Evolutionary conservation across 2,797 vertebrate genomes (phyloP).

Genomic region (Novumbra hubbsi): DNA sequence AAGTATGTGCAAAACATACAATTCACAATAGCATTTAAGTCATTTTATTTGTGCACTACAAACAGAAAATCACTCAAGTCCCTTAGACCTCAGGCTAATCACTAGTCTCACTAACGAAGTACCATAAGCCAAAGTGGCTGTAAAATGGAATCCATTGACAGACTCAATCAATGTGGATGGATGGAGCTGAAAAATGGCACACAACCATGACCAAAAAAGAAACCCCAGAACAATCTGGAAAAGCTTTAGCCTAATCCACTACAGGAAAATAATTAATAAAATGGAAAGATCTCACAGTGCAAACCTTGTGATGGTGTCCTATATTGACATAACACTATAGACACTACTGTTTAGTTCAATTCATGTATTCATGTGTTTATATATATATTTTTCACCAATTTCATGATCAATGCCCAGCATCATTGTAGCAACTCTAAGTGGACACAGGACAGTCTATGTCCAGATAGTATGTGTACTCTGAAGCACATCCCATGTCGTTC

Average conservation of each 20-base stretch:
- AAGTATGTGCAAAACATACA: background rate
- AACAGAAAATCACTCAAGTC: slow-evolving; percentile 17
- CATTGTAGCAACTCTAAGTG: too few species aligned
- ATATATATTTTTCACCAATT: too few species aligned
- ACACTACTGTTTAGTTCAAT: background rate
- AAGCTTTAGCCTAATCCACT: slow-evolving; percentile 5
- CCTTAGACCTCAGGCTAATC: background rate
- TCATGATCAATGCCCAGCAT: too few species aligned
- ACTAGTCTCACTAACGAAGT: slow-evolving; percentile 8
- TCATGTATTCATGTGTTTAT: too few species aligned
- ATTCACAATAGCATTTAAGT: background rate
- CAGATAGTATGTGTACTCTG: too few species aligned
- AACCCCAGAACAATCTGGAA: background rate
- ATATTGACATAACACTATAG: background rate
- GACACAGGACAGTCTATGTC: too few species aligned
- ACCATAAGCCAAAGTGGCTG: slow-evolving; percentile 29
- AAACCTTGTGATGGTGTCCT: background rate
- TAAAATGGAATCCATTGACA: slow-evolving; percentile 31
- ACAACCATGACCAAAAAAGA: slow-evolving; percentile 9
- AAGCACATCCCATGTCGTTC: too few species aligned
- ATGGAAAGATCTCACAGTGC: slow-evolving; percentile 1
- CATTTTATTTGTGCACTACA: slow-evolving; percentile 10
- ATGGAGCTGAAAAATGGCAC: background rate
- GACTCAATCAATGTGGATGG: background rate
- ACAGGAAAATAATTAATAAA: too few species aligned